Base-by-base conservation (phyloP, 2,797 vertebrate species). In the Amniataba percoides region DNA sequence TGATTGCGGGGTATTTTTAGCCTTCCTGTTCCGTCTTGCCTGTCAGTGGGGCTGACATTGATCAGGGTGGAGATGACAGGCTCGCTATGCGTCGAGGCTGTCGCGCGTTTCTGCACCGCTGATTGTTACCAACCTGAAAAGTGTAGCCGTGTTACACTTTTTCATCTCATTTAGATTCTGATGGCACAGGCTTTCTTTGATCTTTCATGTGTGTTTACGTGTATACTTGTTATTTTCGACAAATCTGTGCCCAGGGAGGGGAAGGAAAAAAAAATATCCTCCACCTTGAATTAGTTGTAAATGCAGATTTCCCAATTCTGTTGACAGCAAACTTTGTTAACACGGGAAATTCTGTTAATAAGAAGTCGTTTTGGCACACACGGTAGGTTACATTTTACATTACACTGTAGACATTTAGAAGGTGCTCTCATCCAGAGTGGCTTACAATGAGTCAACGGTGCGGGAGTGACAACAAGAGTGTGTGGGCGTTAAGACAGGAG, bases 1-100 rank as follows among this genome's bases (percentile, higher is more conserved):
- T 70, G 77, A 60, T 31, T 78, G 72, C 25, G 87, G 51, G 76
- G 6, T 90, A 92, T 93, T 89, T 92, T 88, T 91, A 91, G 84
- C 86, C 68, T 60, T 21, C 76, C 40, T 77, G 83, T 75, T 89
- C 18, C 8, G 73, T 85, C 74, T 85, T 78, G 83, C 71, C 82
- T 88, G 91, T 91, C 90, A 86, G 84, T 76, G 77, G 64, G 66
- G 73, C 83, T 85, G 90, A 90, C 92, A 79, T 72, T 78, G 88
- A 90, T 93, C 80, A 59, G 74, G 79, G 80, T 25, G 78, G 84
- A 87, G 85, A 85, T 81, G 80, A 82, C 85, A 69, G 66, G 21
- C 84, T 63, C 21, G 27, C 74, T 56, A 13, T 57, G 81, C 77
- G 12, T 71, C 19, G 16, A 18, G 48, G 77, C 86, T 23, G 66